phyloP scores from a whole-genome alignment of 2,888 invertebrate genomes.

The Agrochola lota region DNA sequence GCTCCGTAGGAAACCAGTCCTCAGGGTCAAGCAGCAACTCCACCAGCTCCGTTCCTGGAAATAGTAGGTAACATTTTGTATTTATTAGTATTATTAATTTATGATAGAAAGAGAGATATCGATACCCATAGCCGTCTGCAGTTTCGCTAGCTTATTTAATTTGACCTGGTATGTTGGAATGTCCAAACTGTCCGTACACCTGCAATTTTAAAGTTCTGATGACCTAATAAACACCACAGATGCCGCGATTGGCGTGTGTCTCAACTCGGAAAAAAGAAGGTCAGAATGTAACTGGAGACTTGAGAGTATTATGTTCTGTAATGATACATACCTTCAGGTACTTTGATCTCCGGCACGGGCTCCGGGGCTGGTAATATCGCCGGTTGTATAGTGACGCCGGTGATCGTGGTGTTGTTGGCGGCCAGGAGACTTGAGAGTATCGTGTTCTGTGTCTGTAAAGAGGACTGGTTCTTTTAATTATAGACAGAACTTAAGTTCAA shows the following conservation, averaged over 20 bases:
- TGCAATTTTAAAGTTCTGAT: no score
- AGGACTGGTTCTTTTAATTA: conserved; percentile 32
- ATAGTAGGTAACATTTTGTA: not conserved
- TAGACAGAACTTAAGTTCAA: conserved; percentile 21
- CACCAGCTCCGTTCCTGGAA: conserved; percentile 83
- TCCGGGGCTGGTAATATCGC: conserved; percentile 46
- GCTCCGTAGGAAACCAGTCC: conserved; percentile 87
- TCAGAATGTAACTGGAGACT: conserved; percentile 46
- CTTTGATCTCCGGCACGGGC: conserved; percentile 70
- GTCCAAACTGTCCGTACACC: no score
- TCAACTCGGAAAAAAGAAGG: no score
- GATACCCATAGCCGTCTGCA: no score
- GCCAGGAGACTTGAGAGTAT: conserved; percentile 84
- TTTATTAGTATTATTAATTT: no score
- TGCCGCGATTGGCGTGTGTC: no score
- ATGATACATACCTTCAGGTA: conserved; percentile 44
- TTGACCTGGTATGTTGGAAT: no score
- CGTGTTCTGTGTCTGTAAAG: conserved; percentile 84
- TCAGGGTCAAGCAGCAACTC: conserved; percentile 82
- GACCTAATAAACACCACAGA: no score
- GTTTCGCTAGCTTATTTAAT: no score
- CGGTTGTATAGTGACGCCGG: conserved; percentile 61
- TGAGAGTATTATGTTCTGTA: conserved; percentile 83
- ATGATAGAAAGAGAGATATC: no score
- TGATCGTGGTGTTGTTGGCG: conserved; percentile 74